Base-by-base conservation (phyloP, 2,888 invertebrate genomes). In the Scotopteryx bipunctaria region DNA sequence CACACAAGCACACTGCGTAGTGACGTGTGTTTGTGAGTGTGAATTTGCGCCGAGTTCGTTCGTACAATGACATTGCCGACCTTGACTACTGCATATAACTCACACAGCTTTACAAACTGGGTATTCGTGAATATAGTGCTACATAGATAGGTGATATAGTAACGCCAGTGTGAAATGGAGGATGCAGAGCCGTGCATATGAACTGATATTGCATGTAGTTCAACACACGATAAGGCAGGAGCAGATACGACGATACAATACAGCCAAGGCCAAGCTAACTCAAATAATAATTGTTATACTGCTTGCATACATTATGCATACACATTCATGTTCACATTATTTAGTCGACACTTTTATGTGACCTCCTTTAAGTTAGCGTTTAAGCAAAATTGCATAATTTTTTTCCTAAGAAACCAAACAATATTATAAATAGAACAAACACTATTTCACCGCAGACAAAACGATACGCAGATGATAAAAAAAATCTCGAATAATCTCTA, bases 41-140 rank as follows among this genome's bases (percentile, higher is more conserved):
- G 78, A 76, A 77, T 80, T 77, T 75, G 78, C 81, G 78, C 67
- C 76, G 72, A 72, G 77, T 78, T 77, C 77, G 78, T 71, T 77
- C 78, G 89, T 90, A 88, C 90, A 90, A 88, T 89, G 90, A 90
- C 90, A 82, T 82, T 82, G 81, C 74, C 86, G 89, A 90, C 90
- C 90, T 90, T 90, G 89, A 86, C 83, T 86, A 82, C 63, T 81
- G 81, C 82, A 81, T 81, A 84, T 84, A 84, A 78, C 80, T 78
- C 59, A 55, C 54, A 45, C 44, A 27, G 35, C 31, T 31, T 37
- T 15, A 33, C 15, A 25, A 11, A 36, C 25, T 55, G 74, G n/a
- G 15, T 33, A 47, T 42, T 47, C 35, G 61, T 64, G 51, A 43
- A 29, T 46, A 44, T 54, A 55, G 42, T 38, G 47, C 33, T 43